Conservation (phyloP, 1,140 invertebrate genomes). For the Caenorhabditis tropicalis region DNA sequence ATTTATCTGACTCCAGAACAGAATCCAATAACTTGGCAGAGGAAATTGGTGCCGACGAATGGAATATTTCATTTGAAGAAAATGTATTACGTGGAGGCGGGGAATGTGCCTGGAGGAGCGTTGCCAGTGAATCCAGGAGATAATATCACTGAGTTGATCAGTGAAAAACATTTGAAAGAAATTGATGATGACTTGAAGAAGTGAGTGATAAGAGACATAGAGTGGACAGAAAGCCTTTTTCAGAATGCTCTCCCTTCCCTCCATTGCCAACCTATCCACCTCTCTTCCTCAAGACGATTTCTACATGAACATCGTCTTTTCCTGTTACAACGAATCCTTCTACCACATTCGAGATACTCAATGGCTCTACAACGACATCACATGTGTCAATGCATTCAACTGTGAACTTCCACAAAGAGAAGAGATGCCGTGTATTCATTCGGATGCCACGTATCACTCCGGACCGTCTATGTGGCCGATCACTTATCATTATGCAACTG, state of each 20-base stretch:
- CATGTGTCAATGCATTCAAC: neutral
- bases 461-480: neutral
- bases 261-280: neutral
- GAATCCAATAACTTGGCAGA: neutral
- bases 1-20: neutral
- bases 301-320: neutral
- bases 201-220: neutral
- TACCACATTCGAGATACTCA: neutral
- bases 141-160: neutral
- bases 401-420: constrained; percentile 9
- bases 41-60: neutral
- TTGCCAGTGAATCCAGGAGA: neutral
- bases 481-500: neutral
- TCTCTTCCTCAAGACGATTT: neutral
- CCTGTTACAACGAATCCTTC: constrained; percentile 2
- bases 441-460: constrained; percentile 4
- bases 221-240: neutral
- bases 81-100: neutral
- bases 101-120: neutral
- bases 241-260: neutral
- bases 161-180: neutral
- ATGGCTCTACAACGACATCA: neutral
- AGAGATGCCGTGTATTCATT: neutral
- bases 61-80: constrained; percentile 15
- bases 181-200: neutral